These are phyloP conservation scores for Branchipolynoe longqiensis DNA, from an alignment of 2,888 invertebrate species.

Conservation along the genomic window DNA sequence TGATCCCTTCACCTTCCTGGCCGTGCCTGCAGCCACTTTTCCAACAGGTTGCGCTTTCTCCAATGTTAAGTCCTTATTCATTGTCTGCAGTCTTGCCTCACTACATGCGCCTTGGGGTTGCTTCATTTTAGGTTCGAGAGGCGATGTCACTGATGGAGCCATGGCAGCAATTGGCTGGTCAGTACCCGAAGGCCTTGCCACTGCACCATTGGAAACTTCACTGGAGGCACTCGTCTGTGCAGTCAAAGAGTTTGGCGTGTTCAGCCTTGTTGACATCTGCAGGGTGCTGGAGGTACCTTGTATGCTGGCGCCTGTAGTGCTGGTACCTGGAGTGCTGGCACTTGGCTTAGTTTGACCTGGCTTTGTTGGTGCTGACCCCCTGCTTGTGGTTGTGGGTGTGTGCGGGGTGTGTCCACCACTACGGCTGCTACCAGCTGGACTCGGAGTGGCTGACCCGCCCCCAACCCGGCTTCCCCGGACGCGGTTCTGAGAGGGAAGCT, in stretches of 20 bases:
- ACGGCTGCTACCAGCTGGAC: background rate
- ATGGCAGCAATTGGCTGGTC: too few relatives aligned
- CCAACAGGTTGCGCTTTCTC: too few relatives aligned
- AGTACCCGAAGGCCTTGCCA: background rate
- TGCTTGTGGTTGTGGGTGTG: background rate
- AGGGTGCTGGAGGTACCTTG: too few relatives aligned
- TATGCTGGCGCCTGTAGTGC: background rate
- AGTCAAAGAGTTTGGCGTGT: background rate
- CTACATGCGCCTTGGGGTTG: too few relatives aligned
- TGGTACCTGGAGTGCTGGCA: conserved; percentile 1
- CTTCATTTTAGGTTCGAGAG: too few relatives aligned
- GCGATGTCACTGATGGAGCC: too few relatives aligned
- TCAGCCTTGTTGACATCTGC: background rate
- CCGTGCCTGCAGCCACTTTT: too few relatives aligned
- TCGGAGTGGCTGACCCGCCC: background rate
- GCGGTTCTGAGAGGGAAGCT: background rate
- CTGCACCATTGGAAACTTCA: background rate
- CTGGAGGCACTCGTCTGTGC: background rate
- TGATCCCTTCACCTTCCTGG: too few relatives aligned
- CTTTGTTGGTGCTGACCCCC: background rate
- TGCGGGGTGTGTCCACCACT: conserved; percentile 26
- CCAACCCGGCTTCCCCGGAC: background rate
- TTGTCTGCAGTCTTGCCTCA: too few relatives aligned
- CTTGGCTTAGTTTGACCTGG: conserved; percentile 27
- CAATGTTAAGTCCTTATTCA: too few relatives aligned